These are phyloP conservation scores for Xanthia togata DNA, from an alignment of 2,888 invertebrate genomes.

Conservation along the genomic window DNA sequence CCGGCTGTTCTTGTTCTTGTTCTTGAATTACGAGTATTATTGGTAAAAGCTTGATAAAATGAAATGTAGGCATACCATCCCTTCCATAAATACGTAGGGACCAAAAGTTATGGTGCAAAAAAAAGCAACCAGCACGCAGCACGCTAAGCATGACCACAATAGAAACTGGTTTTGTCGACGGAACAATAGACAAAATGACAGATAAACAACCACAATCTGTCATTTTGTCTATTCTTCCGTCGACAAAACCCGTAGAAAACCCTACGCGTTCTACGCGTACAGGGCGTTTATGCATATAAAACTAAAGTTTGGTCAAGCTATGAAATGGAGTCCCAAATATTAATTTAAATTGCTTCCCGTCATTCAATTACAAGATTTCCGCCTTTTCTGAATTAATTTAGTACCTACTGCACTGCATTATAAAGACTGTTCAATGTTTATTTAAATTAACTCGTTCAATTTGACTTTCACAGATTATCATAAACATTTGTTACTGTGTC, in stretches of 20 bases:
- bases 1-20: too few relatives aligned
- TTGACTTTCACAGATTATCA: conserved; percentile 6
- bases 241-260: too few relatives aligned
- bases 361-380: conserved; percentile 1
- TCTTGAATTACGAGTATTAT: neutral
- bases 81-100: neutral
- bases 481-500: conserved; percentile 11
- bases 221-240: too few relatives aligned
- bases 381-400: conserved; percentile 7
- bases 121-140: too few relatives aligned
- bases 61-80: neutral
- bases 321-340: neutral
- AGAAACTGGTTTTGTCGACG: too few relatives aligned
- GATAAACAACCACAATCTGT: too few relatives aligned
- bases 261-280: too few relatives aligned
- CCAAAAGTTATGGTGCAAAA: too few relatives aligned
- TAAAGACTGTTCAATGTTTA: conserved; percentile 3
- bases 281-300: neutral
- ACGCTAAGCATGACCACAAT: too few relatives aligned
- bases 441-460: neutral
- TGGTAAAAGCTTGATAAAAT: neutral
- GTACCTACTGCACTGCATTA: neutral
- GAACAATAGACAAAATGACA: too few relatives aligned
- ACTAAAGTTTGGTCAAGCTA: neutral
- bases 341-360: conserved; percentile 3